phyloP scores from a whole-genome alignment of 2,113 vertebrate species.

The Hemichromis elongatus region DNA sequence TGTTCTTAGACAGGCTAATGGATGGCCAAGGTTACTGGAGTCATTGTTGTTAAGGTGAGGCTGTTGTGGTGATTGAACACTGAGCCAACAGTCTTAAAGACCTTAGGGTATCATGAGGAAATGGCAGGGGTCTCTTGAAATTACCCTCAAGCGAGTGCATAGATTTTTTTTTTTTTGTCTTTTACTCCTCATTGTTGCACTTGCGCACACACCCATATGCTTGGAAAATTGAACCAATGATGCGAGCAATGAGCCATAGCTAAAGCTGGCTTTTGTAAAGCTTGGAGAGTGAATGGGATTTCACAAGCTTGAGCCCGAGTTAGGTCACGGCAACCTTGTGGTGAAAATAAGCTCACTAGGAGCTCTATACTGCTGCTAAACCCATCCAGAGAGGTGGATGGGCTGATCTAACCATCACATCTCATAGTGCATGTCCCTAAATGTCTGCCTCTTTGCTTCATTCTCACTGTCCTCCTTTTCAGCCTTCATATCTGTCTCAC shows the following conservation, averaged over 20 bases:
- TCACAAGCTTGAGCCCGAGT: slow-evolving; percentile 7
- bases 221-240: slow-evolving; percentile 25
- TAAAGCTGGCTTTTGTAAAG: slow-evolving; percentile 4
- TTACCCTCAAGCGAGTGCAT: background rate
- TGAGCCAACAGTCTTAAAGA: slow-evolving; percentile 19
- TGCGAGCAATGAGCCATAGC: slow-evolving; percentile 34
- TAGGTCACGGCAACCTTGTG: slow-evolving; percentile 46
- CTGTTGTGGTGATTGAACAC: slow-evolving; percentile 49
- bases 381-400: background rate
- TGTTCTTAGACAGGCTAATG: slow-evolving; percentile 63
- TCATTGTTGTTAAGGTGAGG: slow-evolving; percentile 59
- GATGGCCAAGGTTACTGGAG: slow-evolving; percentile 58
- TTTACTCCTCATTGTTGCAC: background rate
- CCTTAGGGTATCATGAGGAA: background rate
- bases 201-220: background rate
- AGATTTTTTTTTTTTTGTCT: background rate
- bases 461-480: background rate
- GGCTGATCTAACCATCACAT: background rate
- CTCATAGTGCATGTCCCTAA: background rate
- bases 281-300: slow-evolving; percentile 7
- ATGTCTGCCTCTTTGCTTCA: background rate
- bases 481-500: background rate
- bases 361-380: slow-evolving; percentile 4
- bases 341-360: slow-evolving; percentile 1
- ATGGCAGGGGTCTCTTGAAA: slow-evolving; percentile 26